Percentiles rank a stretch among this genome's conserved stretches.
phyloP scores from a whole-genome alignment of 1,140 invertebrate species.

The Hyles vespertilio region DNA sequence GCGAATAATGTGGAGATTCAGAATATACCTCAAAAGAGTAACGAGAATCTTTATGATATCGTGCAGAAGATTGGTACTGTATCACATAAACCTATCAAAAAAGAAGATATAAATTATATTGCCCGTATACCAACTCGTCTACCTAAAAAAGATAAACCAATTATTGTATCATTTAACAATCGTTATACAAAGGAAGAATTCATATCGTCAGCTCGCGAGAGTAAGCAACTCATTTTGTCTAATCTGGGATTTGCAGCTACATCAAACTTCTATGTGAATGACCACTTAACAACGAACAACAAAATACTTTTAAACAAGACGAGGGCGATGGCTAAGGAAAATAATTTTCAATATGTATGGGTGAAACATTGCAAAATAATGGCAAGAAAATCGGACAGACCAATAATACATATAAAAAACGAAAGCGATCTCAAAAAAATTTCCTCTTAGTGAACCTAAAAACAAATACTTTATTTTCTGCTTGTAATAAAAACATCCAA shows the following conservation, averaged over 20 bases:
- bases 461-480: too few relatives aligned
- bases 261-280: constrained; percentile 19
- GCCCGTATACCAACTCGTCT: constrained; percentile 23
- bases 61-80: constrained; percentile 15
- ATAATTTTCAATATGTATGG: constrained; percentile 26
- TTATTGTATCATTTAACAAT: constrained; percentile 25
- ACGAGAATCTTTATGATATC: constrained; percentile 25
- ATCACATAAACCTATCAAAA: constrained; percentile 11
- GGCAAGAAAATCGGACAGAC: constrained; percentile 21
- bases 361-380: constrained; percentile 32
- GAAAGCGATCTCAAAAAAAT: too few relatives aligned
- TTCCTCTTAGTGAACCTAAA: too few relatives aligned
- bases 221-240: constrained; percentile 4
- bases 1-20: constrained; percentile 28
- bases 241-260: constrained; percentile 7
- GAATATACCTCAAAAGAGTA: constrained; percentile 21
- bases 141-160: constrained; percentile 17
- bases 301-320: constrained; percentile 23
- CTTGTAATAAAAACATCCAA: too few relatives aligned
- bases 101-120: constrained; percentile 29
- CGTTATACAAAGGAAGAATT: constrained; percentile 28
- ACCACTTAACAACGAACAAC: constrained; percentile 26
- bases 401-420: too few relatives aligned
- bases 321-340: constrained; percentile 18
- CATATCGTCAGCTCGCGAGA: constrained; percentile 14